Percentiles rank a stretch among this genome's conserved stretches.
Evolutionary conservation across 92 coral and sea anemone species (phyloP).

Genomic region (Nematostella vectensis): DNA sequence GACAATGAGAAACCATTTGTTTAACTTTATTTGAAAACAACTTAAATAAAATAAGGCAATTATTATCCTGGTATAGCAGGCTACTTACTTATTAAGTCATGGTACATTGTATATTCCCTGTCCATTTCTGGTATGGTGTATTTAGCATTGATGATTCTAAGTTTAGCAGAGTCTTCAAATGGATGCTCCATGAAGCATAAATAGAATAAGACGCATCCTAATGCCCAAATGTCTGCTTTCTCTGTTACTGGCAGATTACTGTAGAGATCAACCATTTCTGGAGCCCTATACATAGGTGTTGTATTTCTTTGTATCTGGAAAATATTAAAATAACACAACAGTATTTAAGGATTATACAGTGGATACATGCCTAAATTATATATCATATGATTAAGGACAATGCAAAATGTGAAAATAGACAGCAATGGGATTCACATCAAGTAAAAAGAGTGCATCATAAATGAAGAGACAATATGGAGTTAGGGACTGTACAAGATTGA

Average conservation of each 20-base stretch:
- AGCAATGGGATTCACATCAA: too few species aligned
- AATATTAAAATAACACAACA: background rate
- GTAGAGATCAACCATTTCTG: slow-evolving; percentile 95
- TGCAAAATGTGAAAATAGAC: too few species aligned
- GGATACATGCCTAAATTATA: too few species aligned
- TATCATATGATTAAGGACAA: too few species aligned
- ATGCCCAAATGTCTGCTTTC: slow-evolving; percentile 92
- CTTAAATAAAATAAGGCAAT: too few species aligned
- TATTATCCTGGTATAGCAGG: too few species aligned
- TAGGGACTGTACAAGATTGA: too few species aligned
- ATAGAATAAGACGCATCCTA: slow-evolving; percentile 83
- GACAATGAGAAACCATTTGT: too few species aligned
- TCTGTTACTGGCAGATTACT: slow-evolving; percentile 90
- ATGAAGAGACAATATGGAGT: too few species aligned
- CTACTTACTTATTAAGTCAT: slow-evolving; percentile 76
- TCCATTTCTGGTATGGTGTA: slow-evolving; percentile 93
- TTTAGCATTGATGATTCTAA: slow-evolving; percentile 92
- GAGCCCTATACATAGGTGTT: slow-evolving; percentile 98
- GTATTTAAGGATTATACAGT: too few species aligned
- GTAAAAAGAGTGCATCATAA: too few species aligned
- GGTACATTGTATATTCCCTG: slow-evolving; percentile 79
- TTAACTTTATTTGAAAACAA: too few species aligned
- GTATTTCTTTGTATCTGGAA: slow-evolving; percentile 87
- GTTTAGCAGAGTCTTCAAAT: slow-evolving; percentile 95
- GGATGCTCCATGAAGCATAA: slow-evolving; percentile 98